Evolutionary conservation across 2,888 invertebrate genomes (phyloP).

Genomic region (Eupsilia transversa): DNA sequence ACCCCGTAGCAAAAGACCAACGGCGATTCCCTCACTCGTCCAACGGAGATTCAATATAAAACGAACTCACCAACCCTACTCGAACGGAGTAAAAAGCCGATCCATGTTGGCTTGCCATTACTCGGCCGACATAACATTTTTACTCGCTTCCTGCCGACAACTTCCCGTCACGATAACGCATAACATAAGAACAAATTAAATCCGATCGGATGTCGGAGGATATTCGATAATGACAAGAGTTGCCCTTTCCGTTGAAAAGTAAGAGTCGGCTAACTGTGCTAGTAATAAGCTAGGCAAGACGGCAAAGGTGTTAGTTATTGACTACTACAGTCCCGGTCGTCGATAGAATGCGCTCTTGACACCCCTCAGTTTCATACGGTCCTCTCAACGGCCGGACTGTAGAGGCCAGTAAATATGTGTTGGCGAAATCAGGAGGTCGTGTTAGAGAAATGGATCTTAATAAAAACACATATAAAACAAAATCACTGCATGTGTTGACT

Average conservation of each 20-base stretch:
- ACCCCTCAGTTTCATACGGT: no score
- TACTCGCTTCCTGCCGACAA: slow-evolving; percentile 77
- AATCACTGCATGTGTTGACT: no score
- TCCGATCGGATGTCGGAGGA: slow-evolving; percentile 77
- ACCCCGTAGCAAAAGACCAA: not conserved
- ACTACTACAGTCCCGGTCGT: not conserved
- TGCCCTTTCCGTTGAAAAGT: slow-evolving; percentile 71
- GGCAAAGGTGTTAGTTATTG: slow-evolving; percentile 3
- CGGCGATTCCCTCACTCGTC: not conserved
- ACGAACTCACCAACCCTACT: slow-evolving; percentile 62
- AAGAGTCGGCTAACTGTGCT: slow-evolving; percentile 56
- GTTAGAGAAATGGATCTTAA: no score
- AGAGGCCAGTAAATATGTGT: not conserved
- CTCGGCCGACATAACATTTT: slow-evolving; percentile 78
- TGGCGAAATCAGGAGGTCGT: not conserved
- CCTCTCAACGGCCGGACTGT: not conserved
- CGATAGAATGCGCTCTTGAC: no score
- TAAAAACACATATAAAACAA: no score
- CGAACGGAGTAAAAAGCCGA: slow-evolving; percentile 60
- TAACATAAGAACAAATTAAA: slow-evolving; percentile 79
- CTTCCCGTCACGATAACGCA: slow-evolving; percentile 81
- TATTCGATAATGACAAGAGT: slow-evolving; percentile 76
- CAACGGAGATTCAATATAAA: not conserved
- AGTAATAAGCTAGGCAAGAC: slow-evolving; percentile 11
- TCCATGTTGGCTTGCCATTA: slow-evolving; percentile 70